These are phyloP conservation scores for Spilosoma lubricipeda DNA, from an alignment of 2,888 invertebrate species.

Conservation along the genomic window DNA sequence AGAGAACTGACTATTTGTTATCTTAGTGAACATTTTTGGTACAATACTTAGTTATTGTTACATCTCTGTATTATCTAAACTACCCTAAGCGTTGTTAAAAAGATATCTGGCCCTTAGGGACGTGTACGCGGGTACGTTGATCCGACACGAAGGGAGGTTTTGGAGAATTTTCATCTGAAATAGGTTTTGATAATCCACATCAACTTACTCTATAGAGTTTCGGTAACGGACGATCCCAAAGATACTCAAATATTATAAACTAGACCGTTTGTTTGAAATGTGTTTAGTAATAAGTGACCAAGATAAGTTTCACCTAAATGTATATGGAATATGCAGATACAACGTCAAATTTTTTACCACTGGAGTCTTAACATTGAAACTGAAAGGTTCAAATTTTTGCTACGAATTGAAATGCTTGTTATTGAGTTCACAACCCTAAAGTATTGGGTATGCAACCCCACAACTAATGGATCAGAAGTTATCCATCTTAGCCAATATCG, in stretches of 20 bases:
- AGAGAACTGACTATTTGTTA: not conserved
- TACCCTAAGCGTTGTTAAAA: not conserved
- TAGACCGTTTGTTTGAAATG: not conserved
- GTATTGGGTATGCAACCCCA: not conserved
- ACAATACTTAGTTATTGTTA: not conserved
- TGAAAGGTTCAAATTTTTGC: too few relatives aligned
- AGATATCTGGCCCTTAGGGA: conserved; percentile 6
- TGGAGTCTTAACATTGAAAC: not conserved
- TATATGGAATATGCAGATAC: not conserved
- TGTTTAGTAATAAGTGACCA: not conserved
- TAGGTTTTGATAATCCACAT: conserved; percentile 4
- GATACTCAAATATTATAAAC: not conserved
- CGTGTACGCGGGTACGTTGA: conserved; percentile 1
- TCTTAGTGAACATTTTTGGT: not conserved
- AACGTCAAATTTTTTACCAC: not conserved
- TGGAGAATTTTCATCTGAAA: not conserved
- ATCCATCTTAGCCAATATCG: not conserved
- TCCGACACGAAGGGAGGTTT: not conserved
- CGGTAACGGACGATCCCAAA: not conserved
- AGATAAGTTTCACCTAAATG: not conserved
- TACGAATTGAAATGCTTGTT: too few relatives aligned
- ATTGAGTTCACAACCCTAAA: not conserved
- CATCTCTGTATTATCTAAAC: conserved; percentile 2
- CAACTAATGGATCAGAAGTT: too few relatives aligned
- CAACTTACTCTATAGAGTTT: not conserved